A percentile compares a stretch with the other conserved stretches of the same genome.
Conservation (phyloP, 2,113 vertebrate species). For the Jaculus jaculus region DNA sequence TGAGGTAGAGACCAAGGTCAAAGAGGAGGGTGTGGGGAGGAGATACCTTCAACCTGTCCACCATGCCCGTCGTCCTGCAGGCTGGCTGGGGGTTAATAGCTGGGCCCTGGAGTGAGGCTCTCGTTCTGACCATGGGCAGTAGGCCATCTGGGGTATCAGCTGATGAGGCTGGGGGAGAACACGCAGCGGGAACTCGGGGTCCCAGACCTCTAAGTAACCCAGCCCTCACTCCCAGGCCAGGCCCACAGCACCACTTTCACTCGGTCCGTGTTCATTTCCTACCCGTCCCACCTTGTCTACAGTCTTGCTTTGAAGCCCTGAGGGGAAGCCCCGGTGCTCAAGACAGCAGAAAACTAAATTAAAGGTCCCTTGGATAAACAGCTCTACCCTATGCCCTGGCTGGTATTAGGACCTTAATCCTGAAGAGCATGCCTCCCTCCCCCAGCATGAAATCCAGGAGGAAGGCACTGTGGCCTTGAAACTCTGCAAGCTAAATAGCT, state of each 20-base stretch:
- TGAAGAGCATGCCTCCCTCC: background rate
- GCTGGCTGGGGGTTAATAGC: rapidly evolving
- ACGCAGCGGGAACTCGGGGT: background rate
- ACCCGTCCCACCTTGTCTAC: background rate
- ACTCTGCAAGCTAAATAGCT: rapidly evolving
- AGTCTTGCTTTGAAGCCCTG: background rate
- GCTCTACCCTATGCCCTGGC: background rate
- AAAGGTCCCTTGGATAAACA: background rate
- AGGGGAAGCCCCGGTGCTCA: conserved; percentile 22
- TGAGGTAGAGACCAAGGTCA: rapidly evolving
- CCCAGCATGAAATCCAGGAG: background rate
- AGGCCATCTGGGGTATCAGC: background rate
- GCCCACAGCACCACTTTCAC: rapidly evolving
- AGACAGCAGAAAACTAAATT: conserved; percentile 34
- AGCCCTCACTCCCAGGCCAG: background rate
- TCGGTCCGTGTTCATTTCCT: rapidly evolving
- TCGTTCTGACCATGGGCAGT: rapidly evolving
- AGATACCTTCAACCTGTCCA: no score
- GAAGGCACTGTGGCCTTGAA: background rate
- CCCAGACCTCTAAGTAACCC: background rate
- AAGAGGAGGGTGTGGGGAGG: rapidly evolving
- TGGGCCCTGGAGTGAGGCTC: rapidly evolving
- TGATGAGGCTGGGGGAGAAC: rapidly evolving
- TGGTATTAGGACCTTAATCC: background rate
- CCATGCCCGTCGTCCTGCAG: background rate